Evolutionary conservation across 64 coral and sea anemone species (phyloP).

Genomic region (Anthopleura sola): DNA sequence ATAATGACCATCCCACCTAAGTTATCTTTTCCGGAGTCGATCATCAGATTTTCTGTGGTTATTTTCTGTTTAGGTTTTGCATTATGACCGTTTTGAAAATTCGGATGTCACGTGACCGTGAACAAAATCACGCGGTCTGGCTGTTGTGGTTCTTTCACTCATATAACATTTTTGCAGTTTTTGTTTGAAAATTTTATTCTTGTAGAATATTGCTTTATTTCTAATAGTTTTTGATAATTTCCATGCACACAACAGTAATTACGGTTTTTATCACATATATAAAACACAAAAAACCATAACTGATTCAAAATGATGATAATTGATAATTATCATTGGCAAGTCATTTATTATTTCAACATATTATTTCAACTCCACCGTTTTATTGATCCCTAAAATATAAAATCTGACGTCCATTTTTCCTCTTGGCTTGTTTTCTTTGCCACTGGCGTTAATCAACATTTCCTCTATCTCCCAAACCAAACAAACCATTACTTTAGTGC

Average conservation of each 20-base stretch:
- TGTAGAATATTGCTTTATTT: background rate
- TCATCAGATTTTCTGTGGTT: background rate
- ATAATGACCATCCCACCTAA: background rate
- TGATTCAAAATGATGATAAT: too few species aligned
- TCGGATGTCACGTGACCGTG: background rate
- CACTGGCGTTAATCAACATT: constrained; percentile 2
- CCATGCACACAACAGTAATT: background rate
- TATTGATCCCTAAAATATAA: background rate
- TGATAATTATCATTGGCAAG: too few species aligned
- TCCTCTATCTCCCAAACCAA: background rate
- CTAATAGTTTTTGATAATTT: background rate
- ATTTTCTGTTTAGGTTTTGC: background rate
- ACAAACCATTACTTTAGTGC: constrained; percentile 1
- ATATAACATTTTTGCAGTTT: background rate
- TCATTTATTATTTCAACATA: background rate
- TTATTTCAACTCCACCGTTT: background rate
- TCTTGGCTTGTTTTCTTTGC: background rate
- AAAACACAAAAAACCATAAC: background rate
- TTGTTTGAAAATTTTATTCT: background rate
- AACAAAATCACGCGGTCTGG: background rate
- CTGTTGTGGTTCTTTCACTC: background rate
- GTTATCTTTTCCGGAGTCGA: background rate
- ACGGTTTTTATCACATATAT: background rate
- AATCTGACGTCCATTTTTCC: background rate
- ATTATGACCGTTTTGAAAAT: background rate